Evolutionary conservation across 37 sponge, comb jelly and placozoan genomes (phyloP).

Genomic region (Amphimedon queenslandica): DNA sequence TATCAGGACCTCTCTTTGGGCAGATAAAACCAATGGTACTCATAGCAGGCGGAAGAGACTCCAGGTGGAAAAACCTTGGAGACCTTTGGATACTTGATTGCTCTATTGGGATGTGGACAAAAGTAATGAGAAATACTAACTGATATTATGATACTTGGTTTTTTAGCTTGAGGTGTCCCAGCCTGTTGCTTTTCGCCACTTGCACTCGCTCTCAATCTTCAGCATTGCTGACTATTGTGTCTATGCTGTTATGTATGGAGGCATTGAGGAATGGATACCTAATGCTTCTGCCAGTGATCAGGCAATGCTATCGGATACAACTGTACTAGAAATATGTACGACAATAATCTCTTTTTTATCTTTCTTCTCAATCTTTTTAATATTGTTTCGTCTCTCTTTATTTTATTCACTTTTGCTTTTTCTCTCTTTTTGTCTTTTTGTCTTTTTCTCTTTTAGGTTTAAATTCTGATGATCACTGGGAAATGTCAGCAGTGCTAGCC

Average conservation of each 20-base stretch:
- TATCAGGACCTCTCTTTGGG: not conserved
- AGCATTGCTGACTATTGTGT: not conserved
- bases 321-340: constrained; percentile 2
- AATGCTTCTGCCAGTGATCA: not conserved
- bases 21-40: not conserved
- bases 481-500: not conserved
- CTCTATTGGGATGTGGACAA: not conserved
- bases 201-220: not conserved
- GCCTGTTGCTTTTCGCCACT: not conserved
- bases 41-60: not conserved
- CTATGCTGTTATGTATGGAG: not conserved
- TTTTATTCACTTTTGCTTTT: no score
- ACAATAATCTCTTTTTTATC: no score
- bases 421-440: no score
- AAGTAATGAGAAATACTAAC: not conserved
- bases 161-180: not conserved
- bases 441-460: not conserved
- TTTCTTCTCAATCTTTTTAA: no score
- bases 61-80: not conserved
- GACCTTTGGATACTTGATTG: constrained; percentile 3
- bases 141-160: constrained; percentile 1
- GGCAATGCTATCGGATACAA: not conserved
- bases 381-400: no score
- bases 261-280: not conserved
- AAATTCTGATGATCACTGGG: not conserved